A percentile compares a stretch with the other conserved stretches of the same genome.
phyloP scores from a whole-genome alignment of 2,113 vertebrate genomes.

The Actenoides lindsayi region DNA sequence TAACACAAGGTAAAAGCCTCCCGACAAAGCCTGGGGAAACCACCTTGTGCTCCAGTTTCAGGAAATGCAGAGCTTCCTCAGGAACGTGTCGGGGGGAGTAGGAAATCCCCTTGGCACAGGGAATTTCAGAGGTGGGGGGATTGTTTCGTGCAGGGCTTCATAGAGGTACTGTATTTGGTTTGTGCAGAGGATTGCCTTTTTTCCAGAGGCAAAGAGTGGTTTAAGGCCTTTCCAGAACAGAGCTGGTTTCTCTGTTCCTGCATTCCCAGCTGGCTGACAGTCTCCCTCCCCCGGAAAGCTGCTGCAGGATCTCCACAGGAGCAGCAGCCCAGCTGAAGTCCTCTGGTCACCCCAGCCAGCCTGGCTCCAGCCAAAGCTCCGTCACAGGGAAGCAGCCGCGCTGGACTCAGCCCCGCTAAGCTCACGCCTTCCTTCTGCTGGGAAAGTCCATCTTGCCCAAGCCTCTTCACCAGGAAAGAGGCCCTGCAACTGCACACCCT shows the following conservation, averaged over 20 bases:
- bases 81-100: fast-evolving
- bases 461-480: neutral
- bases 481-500: too few relatives aligned
- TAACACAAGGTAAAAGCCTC: neutral
- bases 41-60: neutral
- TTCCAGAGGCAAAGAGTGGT: neutral
- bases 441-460: neutral
- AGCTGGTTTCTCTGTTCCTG: neutral
- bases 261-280: neutral
- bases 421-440: neutral
- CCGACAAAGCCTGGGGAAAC: constrained; percentile 13
- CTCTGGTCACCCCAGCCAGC: neutral
- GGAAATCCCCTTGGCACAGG: neutral
- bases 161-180: neutral
- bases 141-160: neutral
- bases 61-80: constrained; percentile 28
- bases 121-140: neutral
- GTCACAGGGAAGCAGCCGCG: neutral
- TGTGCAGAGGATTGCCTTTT: neutral
- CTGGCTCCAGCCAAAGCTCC: neutral
- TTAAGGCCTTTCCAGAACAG: neutral
- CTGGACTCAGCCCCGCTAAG: neutral
- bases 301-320: neutral
- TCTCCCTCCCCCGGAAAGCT: neutral
- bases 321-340: neutral